These are phyloP conservation scores for Dicycla oo DNA, from an alignment of 2,888 invertebrate species.

Conservation along the genomic window DNA sequence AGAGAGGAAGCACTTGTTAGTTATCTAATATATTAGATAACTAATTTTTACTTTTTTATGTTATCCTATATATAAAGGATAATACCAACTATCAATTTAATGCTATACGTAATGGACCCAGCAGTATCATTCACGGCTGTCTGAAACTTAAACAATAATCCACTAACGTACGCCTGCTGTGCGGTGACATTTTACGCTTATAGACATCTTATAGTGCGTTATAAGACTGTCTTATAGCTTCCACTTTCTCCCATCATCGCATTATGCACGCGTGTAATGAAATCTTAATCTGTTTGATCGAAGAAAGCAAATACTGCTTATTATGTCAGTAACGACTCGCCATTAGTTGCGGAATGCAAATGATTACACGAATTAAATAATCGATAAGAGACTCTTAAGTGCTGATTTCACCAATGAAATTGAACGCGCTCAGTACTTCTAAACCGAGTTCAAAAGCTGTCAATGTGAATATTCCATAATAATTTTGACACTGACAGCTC, in stretches of 20 bases:
- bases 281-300: conserved; percentile 66
- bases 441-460: too few relatives aligned
- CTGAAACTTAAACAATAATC: conserved; percentile 61
- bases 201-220: conserved; percentile 33
- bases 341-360: conserved; percentile 59
- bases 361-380: conserved; percentile 54
- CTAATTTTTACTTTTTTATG: too few relatives aligned
- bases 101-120: conserved; percentile 35
- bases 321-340: conserved; percentile 52
- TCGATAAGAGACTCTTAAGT: conserved; percentile 11
- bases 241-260: conserved; percentile 73
- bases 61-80: background rate
- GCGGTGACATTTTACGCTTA: conserved; percentile 68
- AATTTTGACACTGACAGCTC: too few relatives aligned
- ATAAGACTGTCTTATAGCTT: conserved; percentile 44
- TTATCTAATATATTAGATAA: too few relatives aligned
- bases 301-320: conserved; percentile 65
- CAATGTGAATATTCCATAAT: too few relatives aligned
- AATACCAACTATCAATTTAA: conserved; percentile 11
- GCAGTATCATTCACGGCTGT: conserved; percentile 42
- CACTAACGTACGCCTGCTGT: conserved; percentile 58
- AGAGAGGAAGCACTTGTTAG: too few relatives aligned
- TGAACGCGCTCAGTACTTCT: too few relatives aligned
- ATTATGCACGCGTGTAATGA: conserved; percentile 71
- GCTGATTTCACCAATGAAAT: too few relatives aligned